Evolutionary conservation across 2,797 vertebrate species (phyloP), one percentile per base, ranked within the genome.

Genomic region (Anomalospiza imberbis): DNA sequence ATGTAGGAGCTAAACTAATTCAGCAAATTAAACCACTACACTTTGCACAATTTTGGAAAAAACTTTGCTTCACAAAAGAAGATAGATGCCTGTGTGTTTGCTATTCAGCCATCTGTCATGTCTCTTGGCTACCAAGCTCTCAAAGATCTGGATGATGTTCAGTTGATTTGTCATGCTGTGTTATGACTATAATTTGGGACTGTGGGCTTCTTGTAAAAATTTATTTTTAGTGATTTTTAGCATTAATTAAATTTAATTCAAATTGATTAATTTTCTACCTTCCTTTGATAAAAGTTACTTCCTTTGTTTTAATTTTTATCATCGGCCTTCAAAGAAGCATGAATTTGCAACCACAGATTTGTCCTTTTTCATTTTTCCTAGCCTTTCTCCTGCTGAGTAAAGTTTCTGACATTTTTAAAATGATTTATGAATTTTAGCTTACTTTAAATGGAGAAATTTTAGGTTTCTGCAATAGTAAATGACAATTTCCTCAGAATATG

Each of bases 51-150:
- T 67, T 80, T 47, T 80, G 57, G 82, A 74, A 67, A 66, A 78
- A 85, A 14, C 6, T 88, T 83, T 77, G 34, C 34, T 86, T 51
- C 28, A 61, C 26, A 17, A 31, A 71, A 61, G 63, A 70, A 79
- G 22, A 28, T 60, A 29, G 9, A 55, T 57, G 53, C 51, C 68
- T 88, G 5, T 3, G 0, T 80, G 32, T 83, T 93, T 86, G 34
- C 31, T 77, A 4, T 55, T 86, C 42, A 53, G 5, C 82, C 83
- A 91, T 85, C 88, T 95, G 93, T 72, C 62, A 10, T 21, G 17
- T 94, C 54, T 94, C 70, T 68, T 93, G 76, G 22, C 31, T 88
- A 86, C 22, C 29, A 86, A 88, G 50, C 84, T 93, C 42, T 86
- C 48, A 75, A 50, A 75, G 47, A 78, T 68, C 50, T 48, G 75